A percentile compares a stretch with the other conserved stretches of the same genome.
phyloP scores from a whole-genome alignment of 2,113 vertebrate species.

The Genyomyrus donnyi region DNA sequence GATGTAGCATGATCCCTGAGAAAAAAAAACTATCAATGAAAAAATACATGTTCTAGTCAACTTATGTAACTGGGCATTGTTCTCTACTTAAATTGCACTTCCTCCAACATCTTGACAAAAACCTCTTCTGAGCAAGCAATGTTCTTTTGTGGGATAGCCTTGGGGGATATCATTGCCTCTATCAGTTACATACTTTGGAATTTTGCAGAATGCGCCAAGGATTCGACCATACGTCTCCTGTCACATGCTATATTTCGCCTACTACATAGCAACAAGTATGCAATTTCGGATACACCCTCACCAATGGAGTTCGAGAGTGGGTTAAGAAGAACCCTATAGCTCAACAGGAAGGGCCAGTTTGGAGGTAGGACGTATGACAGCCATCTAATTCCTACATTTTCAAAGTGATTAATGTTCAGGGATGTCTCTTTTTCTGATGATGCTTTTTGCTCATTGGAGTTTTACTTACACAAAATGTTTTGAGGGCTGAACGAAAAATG shows the following conservation, averaged over 20 bases:
- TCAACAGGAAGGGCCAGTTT: neutral
- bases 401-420: neutral
- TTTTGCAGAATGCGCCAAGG: too few species aligned
- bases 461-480: too few species aligned
- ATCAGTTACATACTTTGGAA: too few species aligned
- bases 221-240: neutral
- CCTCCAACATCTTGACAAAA: neutral
- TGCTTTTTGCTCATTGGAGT: neutral
- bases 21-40: neutral
- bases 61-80: neutral
- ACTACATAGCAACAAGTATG: neutral
- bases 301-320: neutral
- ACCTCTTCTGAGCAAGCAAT: neutral
- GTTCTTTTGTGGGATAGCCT: neutral
- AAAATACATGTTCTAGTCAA: neutral
- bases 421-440: neutral
- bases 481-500: too few species aligned
- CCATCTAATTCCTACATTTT: neutral
- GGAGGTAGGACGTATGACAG: neutral
- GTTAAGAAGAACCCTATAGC: neutral
- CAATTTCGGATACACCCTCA: neutral
- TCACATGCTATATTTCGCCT: neutral
- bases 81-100: neutral
- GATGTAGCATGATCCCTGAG: neutral
- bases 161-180: too few species aligned